phyloP scores from a whole-genome alignment of 2,113 vertebrate genomes.

The Ceuthmochares aereus region DNA sequence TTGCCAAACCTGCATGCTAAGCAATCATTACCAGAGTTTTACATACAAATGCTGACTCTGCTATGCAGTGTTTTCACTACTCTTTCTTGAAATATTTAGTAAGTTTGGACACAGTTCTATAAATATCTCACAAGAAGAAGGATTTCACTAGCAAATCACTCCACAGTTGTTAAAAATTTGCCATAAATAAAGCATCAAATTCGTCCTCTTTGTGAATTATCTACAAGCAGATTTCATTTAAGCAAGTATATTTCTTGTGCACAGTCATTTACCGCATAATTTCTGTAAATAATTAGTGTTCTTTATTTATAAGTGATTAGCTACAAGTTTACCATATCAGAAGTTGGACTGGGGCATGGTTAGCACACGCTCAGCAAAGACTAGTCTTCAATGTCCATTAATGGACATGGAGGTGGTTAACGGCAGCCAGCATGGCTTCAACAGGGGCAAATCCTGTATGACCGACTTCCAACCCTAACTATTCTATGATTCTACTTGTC shows the following conservation, averaged over 20 bases:
- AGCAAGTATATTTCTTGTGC: background rate
- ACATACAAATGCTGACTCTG: background rate
- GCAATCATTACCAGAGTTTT: background rate
- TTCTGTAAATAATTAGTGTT: background rate
- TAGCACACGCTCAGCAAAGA: background rate
- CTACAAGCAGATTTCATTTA: background rate
- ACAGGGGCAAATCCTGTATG: too few species aligned
- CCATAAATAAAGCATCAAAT: background rate
- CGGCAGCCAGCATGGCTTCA: too few species aligned
- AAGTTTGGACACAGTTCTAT: background rate
- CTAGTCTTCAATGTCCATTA: too few species aligned
- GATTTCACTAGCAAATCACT: background rate
- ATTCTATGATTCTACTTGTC: background rate
- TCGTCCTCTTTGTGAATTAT: background rate
- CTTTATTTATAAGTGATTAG: background rate
- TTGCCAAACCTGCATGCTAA: background rate
- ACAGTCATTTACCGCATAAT: background rate
- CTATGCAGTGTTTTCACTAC: accelerated
- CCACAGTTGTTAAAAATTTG: background rate
- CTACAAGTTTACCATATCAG: background rate
- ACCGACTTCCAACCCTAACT: too few species aligned
- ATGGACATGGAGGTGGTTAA: too few species aligned
- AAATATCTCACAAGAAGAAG: background rate
- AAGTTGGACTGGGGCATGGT: accelerated
- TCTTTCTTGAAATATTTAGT: background rate